Evolutionary conservation across 2,113 vertebrate species (phyloP), one percentile per base, ranked within the genome.

Genomic region (Cyprinodon tularosa): DNA sequence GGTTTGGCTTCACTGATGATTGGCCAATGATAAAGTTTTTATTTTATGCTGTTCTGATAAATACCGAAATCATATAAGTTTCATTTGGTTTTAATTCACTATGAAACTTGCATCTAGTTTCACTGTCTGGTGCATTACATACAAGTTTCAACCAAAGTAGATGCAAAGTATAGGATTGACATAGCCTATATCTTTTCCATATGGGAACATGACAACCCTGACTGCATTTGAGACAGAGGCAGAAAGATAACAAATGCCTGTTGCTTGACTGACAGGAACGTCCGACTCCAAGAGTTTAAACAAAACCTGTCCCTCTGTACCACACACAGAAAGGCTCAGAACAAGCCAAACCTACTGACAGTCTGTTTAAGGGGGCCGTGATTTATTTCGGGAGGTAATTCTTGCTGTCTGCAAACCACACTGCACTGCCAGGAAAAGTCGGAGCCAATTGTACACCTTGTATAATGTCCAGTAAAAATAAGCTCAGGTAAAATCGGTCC

Each of bases 401-500:
- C 72, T 65, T 75, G 22, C 47, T 40, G 75, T 72, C 50, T 57
- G 29, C 62, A 29, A 29, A 22, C 11, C 42, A 42, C 29, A 22
- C 38, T 1, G 15, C 17, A 1, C 39, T 66, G 75, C 66, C 74
- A 81, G 71, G 42, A 62, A 71, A 74, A 71, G 62, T 62, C 65
- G 42, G 60, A 42, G 29, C 37, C 53, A 66, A 57, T 80, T 73
- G 53, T 60, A 15, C 29, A 13, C 60, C 53, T 67, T 71, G 50
- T 65, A 64, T 72, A 72, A 66, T 40, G 65, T 77, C 83, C 78
- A 66, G 66, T 73, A 65, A 71, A 84, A 83, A 81, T 29, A 67
- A 22, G 61, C 69, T 70, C 72, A 77, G 74, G 76, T 85, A 60
- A 66, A 76, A 62, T 37, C 10, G 20, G 0, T 29, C 36, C 40